Evolutionary conservation across 2,888 invertebrate genomes (phyloP).

Genomic region (Eupelmus urozonus): DNA sequence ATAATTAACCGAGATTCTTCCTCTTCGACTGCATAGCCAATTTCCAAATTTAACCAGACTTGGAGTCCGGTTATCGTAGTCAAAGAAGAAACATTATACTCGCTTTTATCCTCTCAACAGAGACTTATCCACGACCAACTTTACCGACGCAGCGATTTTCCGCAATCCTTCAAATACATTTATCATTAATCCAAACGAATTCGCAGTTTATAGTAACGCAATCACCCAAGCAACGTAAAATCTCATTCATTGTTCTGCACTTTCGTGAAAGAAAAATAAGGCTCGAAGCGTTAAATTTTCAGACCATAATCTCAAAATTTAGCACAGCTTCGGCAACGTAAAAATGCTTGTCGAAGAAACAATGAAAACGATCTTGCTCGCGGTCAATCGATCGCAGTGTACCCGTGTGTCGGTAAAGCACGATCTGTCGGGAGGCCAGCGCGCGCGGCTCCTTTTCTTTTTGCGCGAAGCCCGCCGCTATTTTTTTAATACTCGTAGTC

Average conservation of each 20-base stretch:
- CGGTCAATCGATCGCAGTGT: neutral
- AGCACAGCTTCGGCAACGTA: neutral
- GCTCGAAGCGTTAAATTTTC: constrained; percentile 5
- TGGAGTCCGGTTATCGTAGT: too few species aligned
- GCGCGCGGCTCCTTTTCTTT: too few species aligned
- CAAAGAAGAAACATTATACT: too few species aligned
- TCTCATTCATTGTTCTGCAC: neutral
- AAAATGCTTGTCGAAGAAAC: constrained; percentile 7
- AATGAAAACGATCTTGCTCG: constrained; percentile 10
- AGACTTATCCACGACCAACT: neutral
- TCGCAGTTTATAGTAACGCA: constrained; percentile 2
- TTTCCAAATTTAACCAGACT: too few species aligned
- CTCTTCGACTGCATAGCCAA: constrained; percentile 42
- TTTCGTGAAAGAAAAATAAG: neutral
- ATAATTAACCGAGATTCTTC: constrained; percentile 48
- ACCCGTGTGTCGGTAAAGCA: constrained; percentile 18
- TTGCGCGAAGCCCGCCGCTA: neutral
- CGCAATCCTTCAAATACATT: neutral
- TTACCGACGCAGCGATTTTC: constrained; percentile 24
- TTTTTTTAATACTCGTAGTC: constrained; percentile 50
- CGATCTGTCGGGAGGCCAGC: neutral
- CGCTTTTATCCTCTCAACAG: neutral
- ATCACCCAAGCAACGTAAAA: constrained; percentile 13
- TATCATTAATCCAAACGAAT: constrained; percentile 3
- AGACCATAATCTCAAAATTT: constrained; percentile 11